Evolutionary conservation across 64 coral and sea anemone genomes (phyloP).

Genomic region (Porites lutea): DNA sequence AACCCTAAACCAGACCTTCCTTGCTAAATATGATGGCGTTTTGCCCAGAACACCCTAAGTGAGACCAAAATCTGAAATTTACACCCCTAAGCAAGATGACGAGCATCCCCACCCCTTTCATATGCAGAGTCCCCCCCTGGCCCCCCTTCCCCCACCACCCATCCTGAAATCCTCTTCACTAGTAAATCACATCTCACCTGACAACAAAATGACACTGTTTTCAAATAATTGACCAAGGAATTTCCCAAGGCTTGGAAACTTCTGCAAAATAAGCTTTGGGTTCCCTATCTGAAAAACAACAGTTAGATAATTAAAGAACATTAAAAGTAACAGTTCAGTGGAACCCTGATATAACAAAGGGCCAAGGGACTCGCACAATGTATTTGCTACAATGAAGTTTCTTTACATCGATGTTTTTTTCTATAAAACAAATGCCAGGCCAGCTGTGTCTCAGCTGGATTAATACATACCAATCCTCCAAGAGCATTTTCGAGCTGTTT

Average conservation of each 20-base stretch:
- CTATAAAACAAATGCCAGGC: background rate
- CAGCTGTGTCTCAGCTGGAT: background rate
- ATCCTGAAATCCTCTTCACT: background rate
- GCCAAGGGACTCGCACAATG: no score
- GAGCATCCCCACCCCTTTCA: no score
- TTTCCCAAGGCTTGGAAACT: constrained; percentile 71
- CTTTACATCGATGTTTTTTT: no score
- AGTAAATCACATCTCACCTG: constrained; percentile 4
- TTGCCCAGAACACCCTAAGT: no score
- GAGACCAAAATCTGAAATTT: no score
- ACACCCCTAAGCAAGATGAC: no score
- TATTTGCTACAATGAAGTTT: no score
- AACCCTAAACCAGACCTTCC: no score
- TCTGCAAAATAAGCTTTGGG: constrained; percentile 43
- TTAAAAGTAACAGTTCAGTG: background rate
- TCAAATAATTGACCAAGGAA: constrained; percentile 53
- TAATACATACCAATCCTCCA: constrained; percentile 23
- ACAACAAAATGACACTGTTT: constrained; percentile 28
- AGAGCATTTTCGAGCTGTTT: constrained; percentile 33
- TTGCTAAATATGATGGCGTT: no score
- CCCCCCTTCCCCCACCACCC: background rate
- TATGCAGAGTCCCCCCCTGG: background rate
- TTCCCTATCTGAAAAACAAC: constrained; percentile 24
- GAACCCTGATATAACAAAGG: no score
- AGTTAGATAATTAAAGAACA: background rate